Base-by-base conservation (phyloP, 2,797 vertebrate species). In the Parauchenoglanis ngamensis region DNA sequence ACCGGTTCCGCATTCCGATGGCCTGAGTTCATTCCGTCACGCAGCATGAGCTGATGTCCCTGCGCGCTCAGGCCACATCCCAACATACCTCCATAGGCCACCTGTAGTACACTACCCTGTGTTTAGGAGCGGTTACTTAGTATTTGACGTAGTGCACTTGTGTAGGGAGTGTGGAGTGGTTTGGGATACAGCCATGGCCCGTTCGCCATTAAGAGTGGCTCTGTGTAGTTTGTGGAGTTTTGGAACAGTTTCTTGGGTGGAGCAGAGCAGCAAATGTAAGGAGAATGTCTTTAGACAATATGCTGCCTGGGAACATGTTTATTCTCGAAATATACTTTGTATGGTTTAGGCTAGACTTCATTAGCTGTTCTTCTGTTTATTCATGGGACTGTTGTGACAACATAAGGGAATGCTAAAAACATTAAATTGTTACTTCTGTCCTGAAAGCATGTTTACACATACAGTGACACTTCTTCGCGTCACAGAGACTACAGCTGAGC, bases 1-100 rank as follows among this genome's bases (percentile, higher is more conserved):
- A 96, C 95, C 95, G 95, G 95, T 96, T 96, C 95, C 95, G 95
- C 95, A 96, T 96, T 95, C 95, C 95, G 85, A 94, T 94, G 90
- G 86, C 90, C 94, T 96, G 92, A 95, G 93, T 95, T 95, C 95
- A 96, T 92, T 89, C 89, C 89, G 83, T 85, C 88, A 81, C 87
- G 52, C 88, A 84, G 83, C 88, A 84, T 49, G 88, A 88, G 85
- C 56, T 88, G 83, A 59, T 57, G 83, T 84, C 54, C 83, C 83
- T 59, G 52, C 68, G 68, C 83, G 68, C 68, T 17, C 83, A 59
- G 35, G 2, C 25, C 59, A 1, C 40, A 82, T 82, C 81, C 63
- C 68, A 44, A 46, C 25, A 44, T n/a, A 10, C 49, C 28, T 40
- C 21, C 31, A 2, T 19, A 6, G 25, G 12, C 31, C 31, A 57